Evolutionary conservation across 2,113 vertebrate species (phyloP), one percentile per base, ranked within the genome.

Genomic region (Myodes glareolus): DNA sequence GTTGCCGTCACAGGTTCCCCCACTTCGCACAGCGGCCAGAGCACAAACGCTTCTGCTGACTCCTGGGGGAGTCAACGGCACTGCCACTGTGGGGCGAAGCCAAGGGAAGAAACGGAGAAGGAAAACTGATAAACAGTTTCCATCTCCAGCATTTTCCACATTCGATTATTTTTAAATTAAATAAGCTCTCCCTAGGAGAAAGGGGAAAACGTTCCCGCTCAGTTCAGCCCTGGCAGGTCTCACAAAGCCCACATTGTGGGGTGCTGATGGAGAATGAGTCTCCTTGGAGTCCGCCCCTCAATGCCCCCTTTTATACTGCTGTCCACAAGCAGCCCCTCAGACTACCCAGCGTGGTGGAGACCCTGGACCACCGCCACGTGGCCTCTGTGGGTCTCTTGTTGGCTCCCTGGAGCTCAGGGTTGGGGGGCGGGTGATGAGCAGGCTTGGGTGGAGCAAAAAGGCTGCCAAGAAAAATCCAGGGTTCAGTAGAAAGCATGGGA

Each of bases 231-330:
- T 55, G 93, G 97, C 97, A 45, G 95, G 2, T 16, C 67, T 92
- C 97, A 98, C 98, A 98, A 98, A 98, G 98, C 96, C 94, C 88
- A 12, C 80, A 98, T 97, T 98, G 98, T 98, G 87, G 96, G 93
- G 96, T 52, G 47, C 92, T n/a, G 93, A 65, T 2, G 73, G 97
- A 84, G 97, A 91, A 23, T 1, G 36, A 42, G 92, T 75, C 95
- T 94, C 96, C 90, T 13, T 0, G 39, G 27, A 3, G 23, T 89
- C 39, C 78, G 1, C 50, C 39, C 45, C 90, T 92, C 95, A 84
- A 68, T 96, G 96, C 97, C 82, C 94, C 96, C 94, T 68, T 96
- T 55, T 61, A 93, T 93, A 65, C 1, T 52, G 94, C 55, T 16
- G 0, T 93, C 67, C 92, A 36, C 58, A 80, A 90, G 80, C 96